A percentile compares a stretch with the other conserved stretches of the same genome.
These are phyloP conservation scores for Hypotaenidia philippensis DNA, from an alignment of 2,797 vertebrate genomes.

Conservation along the genomic window DNA sequence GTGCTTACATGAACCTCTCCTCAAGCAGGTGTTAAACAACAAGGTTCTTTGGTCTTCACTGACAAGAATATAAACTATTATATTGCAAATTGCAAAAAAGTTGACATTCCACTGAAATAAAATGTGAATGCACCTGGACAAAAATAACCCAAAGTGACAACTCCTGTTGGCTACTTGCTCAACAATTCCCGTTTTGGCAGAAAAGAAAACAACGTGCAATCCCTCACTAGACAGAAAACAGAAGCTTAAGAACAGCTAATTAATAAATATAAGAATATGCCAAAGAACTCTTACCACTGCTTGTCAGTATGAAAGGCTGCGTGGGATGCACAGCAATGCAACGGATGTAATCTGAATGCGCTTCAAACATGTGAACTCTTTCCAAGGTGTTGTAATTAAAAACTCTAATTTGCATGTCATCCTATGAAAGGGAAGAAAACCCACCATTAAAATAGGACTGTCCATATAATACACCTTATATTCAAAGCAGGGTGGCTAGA, in stretches of 20 bases:
- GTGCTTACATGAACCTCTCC: neutral
- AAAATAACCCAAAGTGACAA: neutral
- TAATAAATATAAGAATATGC: neutral
- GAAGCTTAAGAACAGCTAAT: neutral
- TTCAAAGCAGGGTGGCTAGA: neutral
- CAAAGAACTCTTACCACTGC: slow-evolving; percentile 87
- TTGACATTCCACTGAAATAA: neutral
- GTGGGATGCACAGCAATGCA: slow-evolving; percentile 98
- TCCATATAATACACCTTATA: neutral
- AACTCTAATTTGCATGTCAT: slow-evolving; percentile 98
- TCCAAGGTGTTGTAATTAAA: slow-evolving; percentile 99
- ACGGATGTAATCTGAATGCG: slow-evolving; percentile 97
- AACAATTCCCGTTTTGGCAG: neutral
- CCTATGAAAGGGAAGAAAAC: slow-evolving; percentile 77
- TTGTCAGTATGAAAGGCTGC: slow-evolving; percentile 97
- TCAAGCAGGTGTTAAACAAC: neutral
- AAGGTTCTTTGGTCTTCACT: slow-evolving; percentile 9
- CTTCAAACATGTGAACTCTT: slow-evolving; percentile 98
- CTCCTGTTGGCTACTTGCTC: neutral
- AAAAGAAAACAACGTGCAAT: neutral
- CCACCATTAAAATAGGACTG: neutral
- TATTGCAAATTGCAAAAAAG: slow-evolving; percentile 5
- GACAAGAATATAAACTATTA: neutral
- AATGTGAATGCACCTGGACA: neutral
- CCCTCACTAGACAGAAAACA: neutral